Evolutionary conservation across 2,797 vertebrate species (phyloP).

Genomic region (Sitta carolinensis): DNA sequence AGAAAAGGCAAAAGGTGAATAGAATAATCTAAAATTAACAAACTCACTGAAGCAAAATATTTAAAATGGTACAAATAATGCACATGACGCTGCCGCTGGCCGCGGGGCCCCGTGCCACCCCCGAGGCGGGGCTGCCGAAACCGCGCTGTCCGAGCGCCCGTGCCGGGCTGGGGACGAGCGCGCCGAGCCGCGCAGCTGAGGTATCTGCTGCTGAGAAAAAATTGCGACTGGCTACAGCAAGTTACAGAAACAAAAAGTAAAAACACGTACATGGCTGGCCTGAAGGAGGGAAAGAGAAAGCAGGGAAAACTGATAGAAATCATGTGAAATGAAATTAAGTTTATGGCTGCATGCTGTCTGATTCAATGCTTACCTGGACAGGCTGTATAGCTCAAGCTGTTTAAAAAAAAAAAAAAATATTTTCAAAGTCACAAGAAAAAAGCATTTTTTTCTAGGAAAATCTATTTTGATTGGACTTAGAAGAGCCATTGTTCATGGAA

Average conservation of each 20-base stretch:
- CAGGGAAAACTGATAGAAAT: not conserved
- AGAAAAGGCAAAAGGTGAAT: not conserved
- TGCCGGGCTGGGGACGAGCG: not conserved
- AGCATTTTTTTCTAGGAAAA: not conserved
- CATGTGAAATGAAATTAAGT: not conserved
- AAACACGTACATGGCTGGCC: not conserved
- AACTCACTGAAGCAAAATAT: not conserved
- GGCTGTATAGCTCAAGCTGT: not conserved
- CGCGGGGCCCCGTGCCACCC: rapidly evolving
- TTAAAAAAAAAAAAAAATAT: not conserved
- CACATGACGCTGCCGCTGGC: rapidly evolving
- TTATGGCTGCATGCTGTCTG: not conserved
- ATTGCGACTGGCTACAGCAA: not conserved
- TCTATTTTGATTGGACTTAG: not conserved
- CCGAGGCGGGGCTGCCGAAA: not conserved
- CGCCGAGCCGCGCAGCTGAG: not conserved
- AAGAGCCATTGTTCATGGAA: not conserved
- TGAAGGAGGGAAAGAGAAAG: not conserved
- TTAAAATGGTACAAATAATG: rapidly evolving
- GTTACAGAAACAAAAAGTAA: not conserved
- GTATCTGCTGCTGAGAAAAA: not conserved
- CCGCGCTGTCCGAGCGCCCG: rapidly evolving
- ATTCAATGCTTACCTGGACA: not conserved
- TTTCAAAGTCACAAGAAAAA: not conserved
- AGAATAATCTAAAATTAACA: not conserved